Evolutionary conservation across 2,888 invertebrate species (phyloP).

Genomic region (Taenaris catops): DNA sequence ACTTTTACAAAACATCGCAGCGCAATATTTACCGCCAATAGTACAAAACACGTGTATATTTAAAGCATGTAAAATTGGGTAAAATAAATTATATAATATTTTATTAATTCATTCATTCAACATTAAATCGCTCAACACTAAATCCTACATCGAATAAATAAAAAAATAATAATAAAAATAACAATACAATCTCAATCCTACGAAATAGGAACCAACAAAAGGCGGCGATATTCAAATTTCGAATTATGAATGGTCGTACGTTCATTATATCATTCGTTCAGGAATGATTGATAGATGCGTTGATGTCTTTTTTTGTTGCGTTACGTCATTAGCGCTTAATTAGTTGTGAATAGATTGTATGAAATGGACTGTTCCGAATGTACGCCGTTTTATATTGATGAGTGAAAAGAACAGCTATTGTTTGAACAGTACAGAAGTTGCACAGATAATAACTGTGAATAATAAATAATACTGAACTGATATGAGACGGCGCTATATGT

Average conservation of each 20-base stretch:
- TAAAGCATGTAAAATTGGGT: no score
- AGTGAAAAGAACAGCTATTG: conserved; percentile 1
- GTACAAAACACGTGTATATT: no score
- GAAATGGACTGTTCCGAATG: conserved; percentile 4
- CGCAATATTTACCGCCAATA: no score
- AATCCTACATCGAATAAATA: no score
- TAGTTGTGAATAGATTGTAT: conserved; percentile 16
- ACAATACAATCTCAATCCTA: conserved; percentile 47
- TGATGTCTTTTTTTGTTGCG: conserved; percentile 28
- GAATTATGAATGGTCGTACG: conserved; percentile 54
- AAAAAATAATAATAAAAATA: background rate
- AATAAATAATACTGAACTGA: no score
- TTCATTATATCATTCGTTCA: conserved; percentile 26
- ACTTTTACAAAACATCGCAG: no score
- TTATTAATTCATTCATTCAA: no score
- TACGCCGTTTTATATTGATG: background rate
- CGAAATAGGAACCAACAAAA: conserved; percentile 35
- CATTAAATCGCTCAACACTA: no score
- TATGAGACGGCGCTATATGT: no score
- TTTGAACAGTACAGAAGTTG: no score
- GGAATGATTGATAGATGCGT: conserved; percentile 27
- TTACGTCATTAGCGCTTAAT: conserved; percentile 28
- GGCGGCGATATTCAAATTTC: conserved; percentile 55
- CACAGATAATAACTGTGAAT: no score
- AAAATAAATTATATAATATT: no score